Conservation (phyloP, 53 echinoderm and acorn worm genomes). For the Mesocentrotus franciscanus region DNA sequence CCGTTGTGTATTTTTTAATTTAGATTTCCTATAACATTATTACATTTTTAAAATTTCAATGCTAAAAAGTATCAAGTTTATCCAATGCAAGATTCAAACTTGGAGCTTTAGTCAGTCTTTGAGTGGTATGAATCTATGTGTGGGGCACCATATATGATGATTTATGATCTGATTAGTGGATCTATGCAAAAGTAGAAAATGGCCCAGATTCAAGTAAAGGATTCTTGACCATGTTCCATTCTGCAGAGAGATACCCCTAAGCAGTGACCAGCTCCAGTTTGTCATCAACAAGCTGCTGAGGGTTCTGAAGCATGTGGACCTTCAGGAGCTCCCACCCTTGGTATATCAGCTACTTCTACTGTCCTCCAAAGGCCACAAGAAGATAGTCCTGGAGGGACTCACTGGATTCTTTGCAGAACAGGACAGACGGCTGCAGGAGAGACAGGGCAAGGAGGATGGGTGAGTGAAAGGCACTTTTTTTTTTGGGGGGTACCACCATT, state of each 20-base stretch:
- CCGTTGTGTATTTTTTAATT: too few relatives aligned
- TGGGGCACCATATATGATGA: too few relatives aligned
- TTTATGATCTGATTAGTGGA: too few relatives aligned
- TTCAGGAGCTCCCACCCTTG: constrained; percentile 89
- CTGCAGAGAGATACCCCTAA: constrained; percentile 83
- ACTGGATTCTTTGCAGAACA: constrained; percentile 78
- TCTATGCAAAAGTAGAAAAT: neutral
- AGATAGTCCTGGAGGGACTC: constrained; percentile 77
- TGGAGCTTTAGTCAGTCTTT: too few relatives aligned
- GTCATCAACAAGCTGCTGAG: constrained; percentile 89
- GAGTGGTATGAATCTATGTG: too few relatives aligned
- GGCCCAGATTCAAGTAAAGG: neutral
- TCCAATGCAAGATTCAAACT: too few relatives aligned
- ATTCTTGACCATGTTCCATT: neutral
- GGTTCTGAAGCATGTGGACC: constrained; percentile 76
- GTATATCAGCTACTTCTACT: constrained; percentile 92
- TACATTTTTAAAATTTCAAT: too few relatives aligned
- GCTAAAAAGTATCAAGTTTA: too few relatives aligned
- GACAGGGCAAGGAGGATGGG: constrained; percentile 46
- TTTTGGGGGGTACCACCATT: constrained; percentile 71
- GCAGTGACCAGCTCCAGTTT: constrained; percentile 81
- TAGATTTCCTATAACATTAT: too few relatives aligned
- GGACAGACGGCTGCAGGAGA: constrained; percentile 67
- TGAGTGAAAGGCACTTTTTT: constrained; percentile 4
- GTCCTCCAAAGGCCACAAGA: constrained; percentile 87